Percentiles rank a stretch among this genome's conserved stretches.
Conservation (phyloP, 2,888 invertebrate species). For the Bedellia somnulentella region DNA sequence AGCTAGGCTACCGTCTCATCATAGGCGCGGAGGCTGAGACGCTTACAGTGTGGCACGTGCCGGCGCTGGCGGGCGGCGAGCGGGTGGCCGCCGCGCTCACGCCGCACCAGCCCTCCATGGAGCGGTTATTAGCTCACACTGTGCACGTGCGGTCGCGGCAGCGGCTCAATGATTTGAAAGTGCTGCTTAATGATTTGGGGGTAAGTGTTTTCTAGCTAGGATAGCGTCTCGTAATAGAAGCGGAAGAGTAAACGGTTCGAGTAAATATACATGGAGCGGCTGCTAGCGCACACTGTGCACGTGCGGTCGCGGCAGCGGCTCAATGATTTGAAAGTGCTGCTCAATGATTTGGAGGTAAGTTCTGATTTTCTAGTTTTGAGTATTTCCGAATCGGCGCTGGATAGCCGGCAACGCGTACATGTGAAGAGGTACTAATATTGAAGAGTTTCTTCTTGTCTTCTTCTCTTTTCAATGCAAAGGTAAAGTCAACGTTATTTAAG, state of each 20-base stretch:
- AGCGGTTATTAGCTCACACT: constrained; percentile 90
- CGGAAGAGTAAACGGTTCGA: constrained; percentile 62
- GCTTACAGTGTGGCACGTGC: constrained; percentile 64
- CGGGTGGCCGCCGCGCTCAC: constrained; percentile 72
- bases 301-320: constrained; percentile 85
- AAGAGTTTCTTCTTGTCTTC: too few species aligned
- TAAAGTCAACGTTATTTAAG: too few species aligned
- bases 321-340: constrained; percentile 76
- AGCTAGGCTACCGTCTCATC: constrained; percentile 84
- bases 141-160: constrained; percentile 90
- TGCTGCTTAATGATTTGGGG: constrained; percentile 69
- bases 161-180: constrained; percentile 79
- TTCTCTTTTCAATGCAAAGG: too few species aligned
- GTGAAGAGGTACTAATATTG: too few species aligned
- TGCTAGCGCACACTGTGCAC: constrained; percentile 94
- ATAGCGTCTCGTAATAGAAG: constrained; percentile 86
- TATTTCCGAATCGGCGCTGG: too few species aligned
- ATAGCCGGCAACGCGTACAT: too few species aligned
- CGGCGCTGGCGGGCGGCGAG: constrained; percentile 55
- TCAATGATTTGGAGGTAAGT: constrained; percentile 64
- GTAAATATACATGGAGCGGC: constrained; percentile 87
- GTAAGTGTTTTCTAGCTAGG: constrained; percentile 64
- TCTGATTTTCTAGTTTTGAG: too few species aligned
- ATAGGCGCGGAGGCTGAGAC: constrained; percentile 76
- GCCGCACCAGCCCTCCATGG: constrained; percentile 93